These are phyloP conservation scores for Pectinophora gossypiella DNA, from an alignment of 1,140 invertebrate genomes.

Conservation along the genomic window DNA sequence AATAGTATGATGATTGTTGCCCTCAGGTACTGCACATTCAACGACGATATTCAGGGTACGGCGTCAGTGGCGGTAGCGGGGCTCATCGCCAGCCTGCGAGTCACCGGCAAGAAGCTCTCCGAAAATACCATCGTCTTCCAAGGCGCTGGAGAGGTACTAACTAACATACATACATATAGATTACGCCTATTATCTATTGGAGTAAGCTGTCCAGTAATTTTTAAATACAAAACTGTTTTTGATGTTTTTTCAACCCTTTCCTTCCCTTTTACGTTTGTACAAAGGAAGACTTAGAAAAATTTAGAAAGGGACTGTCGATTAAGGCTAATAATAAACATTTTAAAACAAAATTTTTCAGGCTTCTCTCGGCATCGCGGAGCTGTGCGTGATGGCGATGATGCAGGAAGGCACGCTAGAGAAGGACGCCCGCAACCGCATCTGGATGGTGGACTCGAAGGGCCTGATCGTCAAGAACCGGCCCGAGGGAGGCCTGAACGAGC, in stretches of 20 bases:
- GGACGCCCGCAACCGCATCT: slow-evolving; percentile 85
- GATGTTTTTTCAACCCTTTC: too few species aligned
- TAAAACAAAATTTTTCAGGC: too few species aligned
- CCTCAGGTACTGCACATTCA: slow-evolving; percentile 91
- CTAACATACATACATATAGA: slow-evolving; percentile 10
- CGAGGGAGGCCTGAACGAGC: slow-evolving; percentile 83
- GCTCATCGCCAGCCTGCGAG: slow-evolving; percentile 86
- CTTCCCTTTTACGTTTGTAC: too few species aligned
- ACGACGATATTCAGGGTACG: slow-evolving; percentile 97
- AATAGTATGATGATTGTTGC: not conserved
- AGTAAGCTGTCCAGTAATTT: not conserved
- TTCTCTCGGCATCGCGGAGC: slow-evolving; percentile 89
- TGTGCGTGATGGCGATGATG: slow-evolving; percentile 92
- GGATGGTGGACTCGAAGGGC: slow-evolving; percentile 82
- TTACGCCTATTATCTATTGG: not conserved
- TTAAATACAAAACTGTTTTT: too few species aligned
- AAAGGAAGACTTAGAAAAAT: too few species aligned
- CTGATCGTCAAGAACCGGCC: slow-evolving; percentile 87
- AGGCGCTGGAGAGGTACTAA: slow-evolving; percentile 89
- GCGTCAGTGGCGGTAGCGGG: slow-evolving; percentile 94
- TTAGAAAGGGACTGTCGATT: too few species aligned
- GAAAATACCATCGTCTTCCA: slow-evolving; percentile 93
- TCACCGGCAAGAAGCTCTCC: slow-evolving; percentile 85
- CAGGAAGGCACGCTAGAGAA: slow-evolving; percentile 83
- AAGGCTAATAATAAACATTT: too few species aligned